Evolutionary conservation across 1,140 invertebrate species (phyloP).

Genomic region (Drosophila fuyamai): DNA sequence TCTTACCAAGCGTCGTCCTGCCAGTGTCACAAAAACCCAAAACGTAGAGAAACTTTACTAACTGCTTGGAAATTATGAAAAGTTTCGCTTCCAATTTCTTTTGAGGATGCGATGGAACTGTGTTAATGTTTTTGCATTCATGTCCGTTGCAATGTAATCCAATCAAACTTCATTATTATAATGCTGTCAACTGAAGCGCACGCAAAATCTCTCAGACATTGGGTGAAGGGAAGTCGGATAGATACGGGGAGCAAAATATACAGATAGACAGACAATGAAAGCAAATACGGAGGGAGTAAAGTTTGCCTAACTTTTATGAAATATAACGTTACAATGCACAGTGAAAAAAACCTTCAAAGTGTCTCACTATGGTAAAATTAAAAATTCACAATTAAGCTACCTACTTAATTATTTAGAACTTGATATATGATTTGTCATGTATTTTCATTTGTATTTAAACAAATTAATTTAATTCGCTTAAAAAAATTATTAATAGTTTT

Average conservation of each 20-base stretch:
- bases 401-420: too few relatives aligned
- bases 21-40: constrained; percentile 37
- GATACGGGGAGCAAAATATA: constrained; percentile 2
- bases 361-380: too few relatives aligned
- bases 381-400: too few relatives aligned
- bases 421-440: too few relatives aligned
- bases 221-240: background rate
- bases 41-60: constrained; percentile 57
- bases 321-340: constrained; percentile 69
- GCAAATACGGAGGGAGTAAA: constrained; percentile 1
- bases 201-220: constrained; percentile 57
- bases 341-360: background rate
- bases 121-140: constrained; percentile 80
- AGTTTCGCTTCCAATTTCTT: constrained; percentile 68
- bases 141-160: constrained; percentile 79
- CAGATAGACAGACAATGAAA: constrained; percentile 25
- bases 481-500: too few relatives aligned
- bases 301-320: constrained; percentile 61
- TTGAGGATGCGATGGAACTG: constrained; percentile 53
- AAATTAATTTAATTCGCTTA: too few relatives aligned
- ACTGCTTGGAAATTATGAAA: constrained; percentile 80
- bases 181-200: constrained; percentile 76
- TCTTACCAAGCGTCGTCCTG: constrained; percentile 10
- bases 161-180: constrained; percentile 82
- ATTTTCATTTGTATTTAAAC: too few relatives aligned